A percentile compares a stretch with the other conserved stretches of the same genome.
These are phyloP conservation scores for Ephialtes manifestator DNA, from an alignment of 2,888 invertebrate genomes.

Conservation along the genomic window DNA sequence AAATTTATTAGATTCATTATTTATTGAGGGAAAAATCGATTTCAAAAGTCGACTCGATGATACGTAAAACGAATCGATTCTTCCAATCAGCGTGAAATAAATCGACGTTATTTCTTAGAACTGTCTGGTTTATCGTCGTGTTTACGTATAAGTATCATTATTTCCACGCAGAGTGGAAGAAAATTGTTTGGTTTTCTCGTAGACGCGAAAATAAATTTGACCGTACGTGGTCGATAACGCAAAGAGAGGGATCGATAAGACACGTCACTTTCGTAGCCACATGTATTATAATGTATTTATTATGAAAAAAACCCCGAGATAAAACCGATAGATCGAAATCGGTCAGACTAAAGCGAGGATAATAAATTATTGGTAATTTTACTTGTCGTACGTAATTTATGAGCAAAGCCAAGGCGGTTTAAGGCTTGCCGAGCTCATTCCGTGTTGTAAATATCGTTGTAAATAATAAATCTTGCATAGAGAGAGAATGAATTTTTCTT, in stretches of 20 bases:
- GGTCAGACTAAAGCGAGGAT: conserved; percentile 70
- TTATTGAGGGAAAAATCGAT: conserved; percentile 26
- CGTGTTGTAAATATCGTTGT: conserved; percentile 77
- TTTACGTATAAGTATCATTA: background rate
- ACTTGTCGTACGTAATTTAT: conserved; percentile 78
- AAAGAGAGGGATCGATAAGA: background rate
- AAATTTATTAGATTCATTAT: conserved; percentile 32
- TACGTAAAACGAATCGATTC: conserved; percentile 37
- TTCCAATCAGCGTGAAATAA: conserved; percentile 34
- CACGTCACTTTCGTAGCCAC: conserved; percentile 48
- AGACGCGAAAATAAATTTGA: conserved; percentile 32
- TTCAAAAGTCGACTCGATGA: conserved; percentile 6
- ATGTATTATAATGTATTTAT: conserved; percentile 85
- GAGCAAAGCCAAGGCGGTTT: conserved; percentile 56
- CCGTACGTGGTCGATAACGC: conserved; percentile 21
- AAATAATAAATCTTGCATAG: conserved; percentile 70
- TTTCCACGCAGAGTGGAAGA: conserved; percentile 1
- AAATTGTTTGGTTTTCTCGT: conserved; percentile 21
- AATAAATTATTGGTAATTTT: conserved; percentile 83
- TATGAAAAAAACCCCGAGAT: conserved; percentile 60
- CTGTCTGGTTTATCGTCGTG: conserved; percentile 2
- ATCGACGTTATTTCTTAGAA: conserved; percentile 10
- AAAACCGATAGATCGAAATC: conserved; percentile 31
- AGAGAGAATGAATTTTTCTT: conserved; percentile 61
- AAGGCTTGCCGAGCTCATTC: conserved; percentile 45